Conservation (phyloP, 2,797 vertebrate genomes). For the Tolypeutes matacus region DNA sequence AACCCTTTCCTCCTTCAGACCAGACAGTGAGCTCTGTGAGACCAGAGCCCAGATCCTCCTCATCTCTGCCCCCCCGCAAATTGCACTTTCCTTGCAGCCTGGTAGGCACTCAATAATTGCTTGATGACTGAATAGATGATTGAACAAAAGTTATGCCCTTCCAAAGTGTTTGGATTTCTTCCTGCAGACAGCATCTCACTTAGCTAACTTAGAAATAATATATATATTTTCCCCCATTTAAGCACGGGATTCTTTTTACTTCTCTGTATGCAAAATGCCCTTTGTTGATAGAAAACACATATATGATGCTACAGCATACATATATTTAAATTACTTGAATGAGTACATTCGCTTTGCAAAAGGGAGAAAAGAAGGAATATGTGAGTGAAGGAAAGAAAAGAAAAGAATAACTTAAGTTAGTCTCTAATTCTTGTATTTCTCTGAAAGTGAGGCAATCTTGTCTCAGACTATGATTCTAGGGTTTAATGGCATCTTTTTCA, state of each 20-base stretch:
- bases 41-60: neutral
- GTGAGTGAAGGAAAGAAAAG: neutral
- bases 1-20: neutral
- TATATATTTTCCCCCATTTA: neutral
- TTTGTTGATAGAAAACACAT: neutral
- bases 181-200: neutral
- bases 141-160: neutral
- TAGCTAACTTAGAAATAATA: neutral
- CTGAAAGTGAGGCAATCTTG: neutral
- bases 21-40: neutral
- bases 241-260: neutral
- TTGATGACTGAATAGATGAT: neutral
- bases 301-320: neutral
- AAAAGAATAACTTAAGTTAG: neutral
- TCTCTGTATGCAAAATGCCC: neutral
- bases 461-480: neutral
- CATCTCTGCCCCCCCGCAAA: neutral
- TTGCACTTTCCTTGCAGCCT: neutral
- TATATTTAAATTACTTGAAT: constrained; percentile 42
- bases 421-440: neutral
- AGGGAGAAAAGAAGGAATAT: neutral
- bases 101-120: neutral
- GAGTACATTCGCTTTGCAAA: neutral
- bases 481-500: neutral
- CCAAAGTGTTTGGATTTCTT: neutral